Evolutionary conservation across 2,888 invertebrate genomes (phyloP).

Genomic region (Andrena minutula): DNA sequence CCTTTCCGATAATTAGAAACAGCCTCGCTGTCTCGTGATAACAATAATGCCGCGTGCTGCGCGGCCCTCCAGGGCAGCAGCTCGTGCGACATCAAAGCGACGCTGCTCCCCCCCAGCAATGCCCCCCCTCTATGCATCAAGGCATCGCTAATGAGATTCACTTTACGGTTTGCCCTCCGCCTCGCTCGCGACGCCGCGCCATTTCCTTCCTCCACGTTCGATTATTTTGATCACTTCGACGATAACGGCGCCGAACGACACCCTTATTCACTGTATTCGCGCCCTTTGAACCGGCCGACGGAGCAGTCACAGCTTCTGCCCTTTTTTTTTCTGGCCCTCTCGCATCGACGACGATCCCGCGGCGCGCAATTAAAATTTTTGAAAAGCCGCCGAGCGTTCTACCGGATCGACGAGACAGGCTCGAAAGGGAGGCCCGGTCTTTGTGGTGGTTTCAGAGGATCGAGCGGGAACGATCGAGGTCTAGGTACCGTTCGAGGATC

Average conservation of each 20-base stretch:
- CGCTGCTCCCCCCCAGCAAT: constrained; percentile 19
- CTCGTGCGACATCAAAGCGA: constrained; percentile 79
- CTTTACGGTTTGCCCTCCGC: constrained; percentile 81
- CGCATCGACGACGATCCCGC: constrained; percentile 11
- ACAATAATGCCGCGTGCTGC: constrained; percentile 77
- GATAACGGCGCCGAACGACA: constrained; percentile 55
- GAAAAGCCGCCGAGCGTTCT: constrained; percentile 6
- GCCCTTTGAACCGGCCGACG: constrained; percentile 38
- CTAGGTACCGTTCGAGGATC: neutral
- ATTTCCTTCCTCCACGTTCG: constrained; percentile 68
- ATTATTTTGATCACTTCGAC: constrained; percentile 73
- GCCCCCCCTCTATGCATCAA: constrained; percentile 73
- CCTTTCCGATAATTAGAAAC: constrained; percentile 81
- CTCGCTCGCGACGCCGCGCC: constrained; percentile 43
- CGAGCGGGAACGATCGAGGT: neutral
- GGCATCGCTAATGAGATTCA: constrained; percentile 84
- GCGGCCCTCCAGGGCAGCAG: constrained; percentile 68
- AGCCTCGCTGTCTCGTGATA: constrained; percentile 74
- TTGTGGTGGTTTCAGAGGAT: constrained; percentile 1
- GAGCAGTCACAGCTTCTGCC: neutral
- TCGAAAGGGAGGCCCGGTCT: constrained; percentile 1
- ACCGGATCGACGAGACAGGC: neutral
- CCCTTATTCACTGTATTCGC: constrained; percentile 27
- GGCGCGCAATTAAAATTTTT: constrained; percentile 36
- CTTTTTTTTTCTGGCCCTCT: constrained; percentile 31